Evolutionary conservation across 2,797 vertebrate species (phyloP), one percentile per base, ranked within the genome.

Genomic region (Lutjanus argentimaculatus): DNA sequence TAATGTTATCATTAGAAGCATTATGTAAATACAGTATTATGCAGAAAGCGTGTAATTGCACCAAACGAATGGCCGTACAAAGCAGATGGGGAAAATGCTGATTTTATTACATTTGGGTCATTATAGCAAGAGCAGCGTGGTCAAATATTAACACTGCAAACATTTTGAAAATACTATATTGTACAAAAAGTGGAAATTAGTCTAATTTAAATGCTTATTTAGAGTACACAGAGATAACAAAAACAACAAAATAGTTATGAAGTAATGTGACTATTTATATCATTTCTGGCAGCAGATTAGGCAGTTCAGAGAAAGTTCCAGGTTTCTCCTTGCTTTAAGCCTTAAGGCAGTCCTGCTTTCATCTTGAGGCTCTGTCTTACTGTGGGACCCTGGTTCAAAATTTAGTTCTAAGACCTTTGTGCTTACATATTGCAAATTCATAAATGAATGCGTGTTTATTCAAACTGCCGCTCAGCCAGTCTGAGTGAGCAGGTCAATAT

Each of bases 21-120:
- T 91, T 91, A 93, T 91, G 90, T 92, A 88, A 92, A 94, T 89
- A 89, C 72, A 71, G 76, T 83, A 76, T 93, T 91, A 88, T 89
- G 87, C 86, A 90, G 85, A 90, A 83, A 94, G 83, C 85, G 49
- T 77, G 62, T 93, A 91, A 94, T 94, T 92, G 79, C 75, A 75
- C 80, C 70, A 87, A 92, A 89, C 67, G 48, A 89, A 85, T 80
- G 77, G 42, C 51, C 36, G n/a, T 11, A 67, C 56, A 67, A 82
- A 76, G 75, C 62, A 75, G 67, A 83, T 49, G 9, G 49, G 67
- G 51, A 65, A 82, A 85, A 83, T 62, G 65, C n/a, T 80, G 19
- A 81, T 88, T 90, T 84, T 69, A 89, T 87, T 82, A 80, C 58
- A 81, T 85, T 80, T 75, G 59, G 76, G 62, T 88, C 52, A 85